Conservation (phyloP, 2,888 invertebrate genomes). For the Folsomia manolachei region DNA sequence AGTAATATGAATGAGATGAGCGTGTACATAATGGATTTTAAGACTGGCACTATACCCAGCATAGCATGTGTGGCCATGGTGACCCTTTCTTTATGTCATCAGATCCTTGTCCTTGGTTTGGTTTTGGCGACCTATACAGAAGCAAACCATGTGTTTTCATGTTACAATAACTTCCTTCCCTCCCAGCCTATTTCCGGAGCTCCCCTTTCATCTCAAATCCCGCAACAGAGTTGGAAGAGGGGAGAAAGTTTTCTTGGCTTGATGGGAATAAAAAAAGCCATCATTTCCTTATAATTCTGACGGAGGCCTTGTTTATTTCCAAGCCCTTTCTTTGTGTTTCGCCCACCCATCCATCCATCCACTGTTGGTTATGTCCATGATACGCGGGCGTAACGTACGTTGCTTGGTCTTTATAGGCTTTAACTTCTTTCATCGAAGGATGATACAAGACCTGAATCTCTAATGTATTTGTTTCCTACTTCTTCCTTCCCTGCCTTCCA, state of each 20-base stretch:
- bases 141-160: constrained; percentile 20
- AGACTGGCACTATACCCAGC: not conserved
- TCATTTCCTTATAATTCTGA: constrained; percentile 17
- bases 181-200: constrained; percentile 19
- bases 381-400: not conserved
- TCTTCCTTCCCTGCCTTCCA: constrained; percentile 5
- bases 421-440: constrained; percentile 45
- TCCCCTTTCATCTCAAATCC: not conserved
- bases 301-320: constrained; percentile 15
- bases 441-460: constrained; percentile 44
- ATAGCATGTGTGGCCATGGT: not conserved
- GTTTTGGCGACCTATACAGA: not conserved
- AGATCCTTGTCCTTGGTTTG: too few relatives aligned
- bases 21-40: not conserved
- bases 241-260: not conserved
- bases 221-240: not conserved
- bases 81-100: constrained; percentile 15
- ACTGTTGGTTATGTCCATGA: constrained; percentile 16
- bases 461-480: constrained; percentile 33
- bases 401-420: constrained; percentile 26
- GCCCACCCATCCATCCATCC: constrained; percentile 15
- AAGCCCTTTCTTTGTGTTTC: constrained; percentile 16
- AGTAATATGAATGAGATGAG: not conserved
- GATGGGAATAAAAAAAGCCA: constrained; percentile 17
- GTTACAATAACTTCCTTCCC: constrained; percentile 21